phyloP scores from a whole-genome alignment of 2,888 invertebrate genomes.

The Volucella inanis region DNA sequence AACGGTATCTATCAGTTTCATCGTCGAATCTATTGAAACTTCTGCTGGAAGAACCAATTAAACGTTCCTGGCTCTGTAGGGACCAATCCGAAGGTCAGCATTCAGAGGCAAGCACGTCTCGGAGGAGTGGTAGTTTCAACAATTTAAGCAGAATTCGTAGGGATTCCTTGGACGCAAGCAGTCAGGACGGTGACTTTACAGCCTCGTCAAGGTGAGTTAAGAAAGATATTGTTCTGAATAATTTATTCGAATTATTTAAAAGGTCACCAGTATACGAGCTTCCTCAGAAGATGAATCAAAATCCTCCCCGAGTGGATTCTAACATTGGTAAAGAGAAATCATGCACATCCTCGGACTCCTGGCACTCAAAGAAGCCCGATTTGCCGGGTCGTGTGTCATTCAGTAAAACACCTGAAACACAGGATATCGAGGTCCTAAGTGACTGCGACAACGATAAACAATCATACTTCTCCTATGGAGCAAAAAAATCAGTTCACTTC shows the following conservation, averaged over 20 bases:
- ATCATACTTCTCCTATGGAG: slow-evolving; percentile 72
- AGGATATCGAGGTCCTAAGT: slow-evolving; percentile 79
- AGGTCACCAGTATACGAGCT: slow-evolving; percentile 45
- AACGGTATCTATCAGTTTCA: slow-evolving; percentile 78
- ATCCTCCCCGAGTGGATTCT: slow-evolving; percentile 20
- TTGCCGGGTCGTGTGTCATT: slow-evolving; percentile 83
- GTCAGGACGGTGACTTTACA: slow-evolving; percentile 77
- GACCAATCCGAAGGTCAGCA: slow-evolving; percentile 79
- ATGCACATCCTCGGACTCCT: slow-evolving; percentile 45
- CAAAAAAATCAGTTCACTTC: slow-evolving; percentile 82
- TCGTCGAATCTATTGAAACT: slow-evolving; percentile 82
- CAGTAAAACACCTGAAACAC: slow-evolving; percentile 78
- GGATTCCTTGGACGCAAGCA: slow-evolving; percentile 74
- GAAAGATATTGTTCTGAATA: background rate
- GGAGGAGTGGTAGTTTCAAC: slow-evolving; percentile 73
- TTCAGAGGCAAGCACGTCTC: slow-evolving; percentile 75
- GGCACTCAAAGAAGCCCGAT: slow-evolving; percentile 77
- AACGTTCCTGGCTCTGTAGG: slow-evolving; percentile 84
- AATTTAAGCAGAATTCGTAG: slow-evolving; percentile 74
- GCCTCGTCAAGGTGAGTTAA: slow-evolving; percentile 44
- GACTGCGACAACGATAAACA: slow-evolving; percentile 81
- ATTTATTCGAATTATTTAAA: background rate
- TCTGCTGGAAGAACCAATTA: slow-evolving; percentile 82
- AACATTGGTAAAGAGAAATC: slow-evolving; percentile 54
- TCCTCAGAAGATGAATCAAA: slow-evolving; percentile 51